Conservation (phyloP, 2,113 vertebrate genomes). For the Trematomus loennbergii region DNA sequence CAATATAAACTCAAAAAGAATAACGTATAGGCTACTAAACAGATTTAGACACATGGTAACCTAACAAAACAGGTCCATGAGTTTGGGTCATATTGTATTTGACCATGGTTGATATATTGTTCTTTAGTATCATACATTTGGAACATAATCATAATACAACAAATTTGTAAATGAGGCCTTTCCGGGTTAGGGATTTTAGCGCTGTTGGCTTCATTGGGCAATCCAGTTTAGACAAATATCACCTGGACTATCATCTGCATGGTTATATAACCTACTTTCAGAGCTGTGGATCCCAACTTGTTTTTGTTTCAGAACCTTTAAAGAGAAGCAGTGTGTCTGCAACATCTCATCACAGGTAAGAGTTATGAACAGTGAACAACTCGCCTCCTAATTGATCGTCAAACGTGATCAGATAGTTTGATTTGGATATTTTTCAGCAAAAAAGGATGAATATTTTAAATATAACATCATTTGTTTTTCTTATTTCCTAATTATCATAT, state of each 20-base stretch:
- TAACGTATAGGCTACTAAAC: neutral
- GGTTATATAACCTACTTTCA: neutral
- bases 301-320: neutral
- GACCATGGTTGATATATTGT: neutral
- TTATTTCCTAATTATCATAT: neutral
- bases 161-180: neutral
- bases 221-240: neutral
- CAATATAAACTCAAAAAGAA: neutral
- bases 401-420: neutral
- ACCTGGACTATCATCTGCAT: neutral
- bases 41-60: neutral
- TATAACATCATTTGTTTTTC: neutral
- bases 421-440: neutral
- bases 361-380: neutral
- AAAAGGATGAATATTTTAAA: neutral
- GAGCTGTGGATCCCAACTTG: neutral
- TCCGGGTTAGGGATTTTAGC: no score
- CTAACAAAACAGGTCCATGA: neutral
- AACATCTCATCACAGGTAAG: neutral
- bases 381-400: neutral
- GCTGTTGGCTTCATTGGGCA: neutral
- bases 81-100: neutral
- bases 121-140: neutral
- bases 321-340: neutral
- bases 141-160: neutral